Evolutionary conservation across 2,888 invertebrate genomes (phyloP).

Genomic region (Drosophila koepferae): DNA sequence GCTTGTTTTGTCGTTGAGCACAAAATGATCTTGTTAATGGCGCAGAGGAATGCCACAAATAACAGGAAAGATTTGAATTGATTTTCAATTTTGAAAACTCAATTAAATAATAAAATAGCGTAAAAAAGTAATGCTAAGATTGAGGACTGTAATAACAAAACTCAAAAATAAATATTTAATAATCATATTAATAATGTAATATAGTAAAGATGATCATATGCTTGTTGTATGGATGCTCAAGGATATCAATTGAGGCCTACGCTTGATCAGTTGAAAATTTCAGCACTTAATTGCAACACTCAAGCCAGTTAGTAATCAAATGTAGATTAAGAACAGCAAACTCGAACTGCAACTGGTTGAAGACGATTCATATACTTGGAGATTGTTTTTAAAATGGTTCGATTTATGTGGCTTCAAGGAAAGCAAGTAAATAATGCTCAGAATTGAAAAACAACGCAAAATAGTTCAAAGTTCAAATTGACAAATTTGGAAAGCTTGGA

Average conservation of each 20-base stretch:
- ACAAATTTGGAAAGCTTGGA: conserved; percentile 57
- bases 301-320: not conserved
- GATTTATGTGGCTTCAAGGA: conserved; percentile 26
- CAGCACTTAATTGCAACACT: not conserved
- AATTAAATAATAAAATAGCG: conserved; percentile 1
- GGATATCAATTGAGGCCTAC: not conserved
- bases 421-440: conserved; percentile 15
- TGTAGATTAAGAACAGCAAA: conserved; percentile 30
- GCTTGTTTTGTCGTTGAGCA: conserved; percentile 32
- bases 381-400: conserved; percentile 9
- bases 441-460: not conserved
- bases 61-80: conserved; percentile 2
- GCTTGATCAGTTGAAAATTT: not conserved
- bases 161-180: too few relatives aligned
- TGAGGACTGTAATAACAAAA: not conserved
- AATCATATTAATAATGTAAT: too few relatives aligned
- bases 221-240: not conserved
- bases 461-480: conserved; percentile 56
- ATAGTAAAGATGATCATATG: too few relatives aligned
- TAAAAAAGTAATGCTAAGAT: not conserved
- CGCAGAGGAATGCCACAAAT: conserved; percentile 1
- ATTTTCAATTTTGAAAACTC: not conserved
- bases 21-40: conserved; percentile 59
- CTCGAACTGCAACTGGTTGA: conserved; percentile 16
- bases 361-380: conserved; percentile 19